phyloP scores from a whole-genome alignment of 2,888 invertebrate genomes.

The Anaspis maculata region DNA sequence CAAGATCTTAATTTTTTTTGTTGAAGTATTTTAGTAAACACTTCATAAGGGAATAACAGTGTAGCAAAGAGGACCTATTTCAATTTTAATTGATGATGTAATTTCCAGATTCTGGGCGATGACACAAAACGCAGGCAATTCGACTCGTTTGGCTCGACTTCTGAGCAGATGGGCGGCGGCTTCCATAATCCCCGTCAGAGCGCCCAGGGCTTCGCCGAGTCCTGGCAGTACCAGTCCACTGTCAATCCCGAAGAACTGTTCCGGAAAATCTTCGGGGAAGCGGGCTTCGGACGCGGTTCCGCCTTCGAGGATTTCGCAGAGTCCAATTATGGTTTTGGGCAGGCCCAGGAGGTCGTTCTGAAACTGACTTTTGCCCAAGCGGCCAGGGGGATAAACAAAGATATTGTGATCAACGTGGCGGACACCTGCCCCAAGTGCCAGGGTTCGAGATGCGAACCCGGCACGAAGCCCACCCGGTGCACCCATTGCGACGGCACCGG shows the following conservation, averaged over 20 bases:
- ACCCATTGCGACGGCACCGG: slow-evolving; percentile 94
- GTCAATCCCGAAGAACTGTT: slow-evolving; percentile 96
- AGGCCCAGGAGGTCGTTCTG: slow-evolving; percentile 82
- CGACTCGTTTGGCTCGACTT: slow-evolving; percentile 86
- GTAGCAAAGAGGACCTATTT: no score
- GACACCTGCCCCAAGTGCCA: slow-evolving; percentile 87
- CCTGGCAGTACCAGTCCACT: slow-evolving; percentile 79
- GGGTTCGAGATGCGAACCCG: slow-evolving; percentile 80
- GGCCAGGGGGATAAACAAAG: slow-evolving; percentile 91
- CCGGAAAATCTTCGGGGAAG: slow-evolving; percentile 87
- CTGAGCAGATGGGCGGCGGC: slow-evolving; percentile 75
- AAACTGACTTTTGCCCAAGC: slow-evolving; percentile 90
- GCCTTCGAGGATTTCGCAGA: slow-evolving; percentile 81
- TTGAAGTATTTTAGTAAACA: no score
- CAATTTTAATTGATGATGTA: no score
- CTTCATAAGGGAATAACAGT: no score
- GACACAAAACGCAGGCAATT: slow-evolving; percentile 85
- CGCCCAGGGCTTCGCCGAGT: slow-evolving; percentile 57
- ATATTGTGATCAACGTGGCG: slow-evolving; percentile 81
- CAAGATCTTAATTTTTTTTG: no score
- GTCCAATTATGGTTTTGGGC: slow-evolving; percentile 82
- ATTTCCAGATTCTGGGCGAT: slow-evolving; percentile 87
- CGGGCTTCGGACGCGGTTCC: slow-evolving; percentile 55
- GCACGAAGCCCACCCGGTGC: slow-evolving; percentile 85
- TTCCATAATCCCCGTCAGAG: slow-evolving; percentile 31